These are phyloP conservation scores for Agapetus fuscipes DNA, from an alignment of 2,888 invertebrate genomes.

Conservation along the genomic window DNA sequence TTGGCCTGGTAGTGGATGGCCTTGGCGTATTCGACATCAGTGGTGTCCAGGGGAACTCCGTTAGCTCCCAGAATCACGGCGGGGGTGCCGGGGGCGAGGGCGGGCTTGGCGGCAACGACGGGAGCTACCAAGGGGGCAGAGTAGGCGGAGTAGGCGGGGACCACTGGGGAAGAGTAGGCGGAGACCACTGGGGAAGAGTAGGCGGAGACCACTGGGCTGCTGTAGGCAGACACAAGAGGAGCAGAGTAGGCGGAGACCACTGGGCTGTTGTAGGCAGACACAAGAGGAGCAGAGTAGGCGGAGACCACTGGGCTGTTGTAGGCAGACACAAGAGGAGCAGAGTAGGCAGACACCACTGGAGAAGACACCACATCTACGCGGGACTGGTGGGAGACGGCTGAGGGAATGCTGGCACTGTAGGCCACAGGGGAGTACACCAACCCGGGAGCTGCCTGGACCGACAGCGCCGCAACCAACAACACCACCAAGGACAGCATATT, in stretches of 20 bases:
- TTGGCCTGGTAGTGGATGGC: constrained; percentile 42
- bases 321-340: constrained; percentile 23
- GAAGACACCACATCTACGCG: constrained; percentile 35
- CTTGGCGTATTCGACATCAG: constrained; percentile 40
- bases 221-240: constrained; percentile 4
- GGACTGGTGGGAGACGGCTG: constrained; percentile 40
- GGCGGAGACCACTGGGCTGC: constrained; percentile 5
- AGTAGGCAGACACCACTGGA: constrained; percentile 30
- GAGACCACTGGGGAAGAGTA: constrained; percentile 23
- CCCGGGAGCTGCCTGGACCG: constrained; percentile 47
- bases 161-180: constrained; percentile 10
- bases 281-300: constrained; percentile 3
- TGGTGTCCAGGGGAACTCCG: constrained; percentile 42
- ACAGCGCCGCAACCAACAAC: constrained; percentile 47
- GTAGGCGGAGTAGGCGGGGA: constrained; percentile 12
- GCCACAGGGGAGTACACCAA: constrained; percentile 24
- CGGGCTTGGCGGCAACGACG: constrained; percentile 22
- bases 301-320: background rate
- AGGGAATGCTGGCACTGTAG: constrained; percentile 30
- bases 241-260: constrained; percentile 26
- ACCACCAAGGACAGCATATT: constrained; percentile 48
- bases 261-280: constrained; percentile 24
- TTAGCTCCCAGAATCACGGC: constrained; percentile 36
- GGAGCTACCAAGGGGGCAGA: constrained; percentile 19
- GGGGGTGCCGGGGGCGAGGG: constrained; percentile 17